A percentile compares a stretch with the other conserved stretches of the same genome.
phyloP scores from a whole-genome alignment of 2,113 vertebrate genomes.

The Rhinoderma darwinii region DNA sequence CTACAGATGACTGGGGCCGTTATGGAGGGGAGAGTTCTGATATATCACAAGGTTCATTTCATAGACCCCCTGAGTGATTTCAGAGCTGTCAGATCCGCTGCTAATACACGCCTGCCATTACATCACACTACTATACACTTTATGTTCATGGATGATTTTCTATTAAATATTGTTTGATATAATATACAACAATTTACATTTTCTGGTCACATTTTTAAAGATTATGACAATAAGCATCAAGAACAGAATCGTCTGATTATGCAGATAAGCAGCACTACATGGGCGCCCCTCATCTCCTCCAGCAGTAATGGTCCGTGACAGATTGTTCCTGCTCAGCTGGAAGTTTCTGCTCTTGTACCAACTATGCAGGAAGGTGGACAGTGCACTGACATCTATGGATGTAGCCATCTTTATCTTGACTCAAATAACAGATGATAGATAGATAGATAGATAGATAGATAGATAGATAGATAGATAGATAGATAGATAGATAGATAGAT shows the following conservation, averaged over 20 bases:
- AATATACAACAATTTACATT: background rate
- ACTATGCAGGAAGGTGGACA: too few species aligned
- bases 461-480: slow-evolving; percentile 18
- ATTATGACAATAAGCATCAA: background rate
- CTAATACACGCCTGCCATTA: background rate
- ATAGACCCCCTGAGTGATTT: slow-evolving; percentile 9
- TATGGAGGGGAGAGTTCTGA: slow-evolving; percentile 18
- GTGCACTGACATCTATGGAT: too few species aligned
- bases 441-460: slow-evolving; percentile 24
- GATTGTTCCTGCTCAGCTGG: background rate
- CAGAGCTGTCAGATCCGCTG: background rate
- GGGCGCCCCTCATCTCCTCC: too few species aligned
- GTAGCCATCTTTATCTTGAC: too few species aligned
- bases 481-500: background rate
- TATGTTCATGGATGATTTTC: background rate
- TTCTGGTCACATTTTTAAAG: background rate
- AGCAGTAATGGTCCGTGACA: too few species aligned
- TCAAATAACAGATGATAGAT: background rate
- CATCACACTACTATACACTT: background rate
- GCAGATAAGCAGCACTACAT: too few species aligned
- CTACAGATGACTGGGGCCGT: slow-evolving; percentile 13
- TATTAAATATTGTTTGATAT: too few species aligned
- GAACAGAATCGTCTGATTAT: too few species aligned
- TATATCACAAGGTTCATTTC: slow-evolving; percentile 49
- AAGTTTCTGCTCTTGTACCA: background rate